Base-by-base conservation (phyloP, 2,888 invertebrate species). In the Hoplodrina ambigua region DNA sequence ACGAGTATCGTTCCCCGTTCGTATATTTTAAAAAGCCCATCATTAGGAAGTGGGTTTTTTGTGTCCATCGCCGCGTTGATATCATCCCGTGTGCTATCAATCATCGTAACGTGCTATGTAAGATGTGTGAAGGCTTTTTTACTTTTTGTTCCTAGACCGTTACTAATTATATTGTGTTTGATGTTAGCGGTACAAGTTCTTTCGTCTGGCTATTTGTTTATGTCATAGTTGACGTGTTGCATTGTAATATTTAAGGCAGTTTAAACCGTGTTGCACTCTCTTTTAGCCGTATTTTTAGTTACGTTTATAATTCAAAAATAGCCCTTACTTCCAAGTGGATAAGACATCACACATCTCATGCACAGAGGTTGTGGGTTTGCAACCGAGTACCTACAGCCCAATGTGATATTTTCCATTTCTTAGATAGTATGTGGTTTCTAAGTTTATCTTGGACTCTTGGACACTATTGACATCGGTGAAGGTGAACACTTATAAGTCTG, bases 11-110 rank as follows among this genome's bases (percentile, higher is more conserved):
- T 71, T 64, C 63, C 85, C 86, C 84, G 89, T 67, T 58, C 68
- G 88, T 90, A 89, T 84, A 79, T 84, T 89, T 91, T 92, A 93
- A 93, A 94, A 94, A 92, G 91, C 85, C 91, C 87, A 90, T 91
- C 93, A 94, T 95, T 94, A 90, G 91, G 91, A 91, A 92, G 91
- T 91, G 87, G 86, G 86, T 92, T 93, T 92, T 93, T 90, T 91
- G 84, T 90, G 88, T 88, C 87, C 88, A 87, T 84, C 84, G 85
- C 81, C 69, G 69, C 65, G 84, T 86, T 83, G 87, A 85, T 91
- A 93, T 93, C 91, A 93, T 92, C 86, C 89, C 77, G 85, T 70
- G 86, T 86, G 85, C 69, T 72, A 94, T 94, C 93, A 93, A 94
- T 94, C 94, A 94, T 93, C 85, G 86, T 88, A 90, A 89, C 87